Evolutionary conservation across 2,113 vertebrate genomes (phyloP).

Genomic region (Galeopterus variegatus): DNA sequence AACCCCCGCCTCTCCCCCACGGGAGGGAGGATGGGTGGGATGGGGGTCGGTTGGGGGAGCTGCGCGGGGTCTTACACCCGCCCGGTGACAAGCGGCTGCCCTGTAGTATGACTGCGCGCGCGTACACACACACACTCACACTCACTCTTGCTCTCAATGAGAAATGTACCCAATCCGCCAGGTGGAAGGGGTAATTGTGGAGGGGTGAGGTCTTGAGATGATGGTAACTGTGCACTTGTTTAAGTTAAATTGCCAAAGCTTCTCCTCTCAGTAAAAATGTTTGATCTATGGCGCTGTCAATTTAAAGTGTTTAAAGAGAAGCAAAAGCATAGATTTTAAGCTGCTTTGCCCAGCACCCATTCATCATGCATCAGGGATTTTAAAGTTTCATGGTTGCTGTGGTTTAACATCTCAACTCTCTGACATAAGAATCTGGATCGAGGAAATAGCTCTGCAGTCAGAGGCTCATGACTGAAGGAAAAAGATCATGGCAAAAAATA

Average conservation of each 20-base stretch:
- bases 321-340: slow-evolving; percentile 90
- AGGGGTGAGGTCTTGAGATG: slow-evolving; percentile 79
- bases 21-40: not conserved
- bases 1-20: not conserved
- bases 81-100: not conserved
- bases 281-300: slow-evolving; percentile 91
- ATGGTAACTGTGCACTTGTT: slow-evolving; percentile 82
- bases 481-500: slow-evolving; percentile 49
- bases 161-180: slow-evolving; percentile 53
- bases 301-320: slow-evolving; percentile 91
- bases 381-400: slow-evolving; percentile 85
- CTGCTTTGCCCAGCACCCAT: slow-evolving; percentile 88
- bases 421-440: slow-evolving; percentile 37
- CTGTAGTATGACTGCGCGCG: not conserved
- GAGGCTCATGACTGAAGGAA: slow-evolving; percentile 49
- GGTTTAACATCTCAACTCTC: slow-evolving; percentile 88
- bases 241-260: slow-evolving; percentile 88
- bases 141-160: not conserved
- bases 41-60: not conserved
- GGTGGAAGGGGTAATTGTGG: slow-evolving; percentile 74
- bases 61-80: not conserved
- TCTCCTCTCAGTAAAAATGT: slow-evolving; percentile 87
- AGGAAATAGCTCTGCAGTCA: slow-evolving; percentile 46
- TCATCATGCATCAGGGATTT: slow-evolving; percentile 88
- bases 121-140: not conserved